A percentile compares a stretch with the other conserved stretches of the same genome.
Conservation (phyloP, 2,797 vertebrate species). For the Lepus oiostolus region DNA sequence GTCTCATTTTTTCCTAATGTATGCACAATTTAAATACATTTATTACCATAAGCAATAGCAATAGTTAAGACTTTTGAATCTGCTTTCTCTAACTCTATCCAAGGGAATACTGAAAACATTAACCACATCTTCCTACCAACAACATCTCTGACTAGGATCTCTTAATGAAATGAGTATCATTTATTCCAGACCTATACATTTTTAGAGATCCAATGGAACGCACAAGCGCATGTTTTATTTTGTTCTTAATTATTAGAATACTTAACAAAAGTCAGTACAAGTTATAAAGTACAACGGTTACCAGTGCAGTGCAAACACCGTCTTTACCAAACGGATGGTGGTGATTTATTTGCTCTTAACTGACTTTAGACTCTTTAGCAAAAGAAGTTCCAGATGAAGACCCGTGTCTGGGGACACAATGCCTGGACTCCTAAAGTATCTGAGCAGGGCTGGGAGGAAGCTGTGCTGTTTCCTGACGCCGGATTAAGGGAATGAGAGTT, state of each 20-base stretch:
- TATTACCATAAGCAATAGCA: constrained; percentile 16
- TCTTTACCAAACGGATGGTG: constrained; percentile 59
- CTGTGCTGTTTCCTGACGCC: constrained; percentile 39
- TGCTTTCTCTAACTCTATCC: constrained; percentile 38
- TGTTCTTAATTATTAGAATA: constrained; percentile 43
- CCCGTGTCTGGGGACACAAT: constrained; percentile 28
- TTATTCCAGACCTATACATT: constrained; percentile 57
- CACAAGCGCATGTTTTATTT: not conserved
- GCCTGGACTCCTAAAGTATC: constrained; percentile 58
- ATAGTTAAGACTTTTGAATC: constrained; percentile 23
- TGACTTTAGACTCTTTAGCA: constrained; percentile 51
- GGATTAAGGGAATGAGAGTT: constrained; percentile 49
- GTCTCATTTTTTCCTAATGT: constrained; percentile 46
- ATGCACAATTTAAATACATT: constrained; percentile 53
- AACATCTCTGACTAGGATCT: constrained; percentile 50
- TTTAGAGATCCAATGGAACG: not conserved
- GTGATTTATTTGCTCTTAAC: constrained; percentile 65
- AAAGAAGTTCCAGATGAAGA: constrained; percentile 70
- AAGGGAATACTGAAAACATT: constrained; percentile 51
- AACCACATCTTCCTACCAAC: constrained; percentile 10
- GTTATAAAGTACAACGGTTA: constrained; percentile 30
- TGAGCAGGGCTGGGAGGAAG: not conserved
- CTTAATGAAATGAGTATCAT: constrained; percentile 39
- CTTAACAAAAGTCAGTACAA: constrained; percentile 52
- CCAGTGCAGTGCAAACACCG: constrained; percentile 53